Evolutionary conservation across 2,113 vertebrate species (phyloP).

Genomic region (Tychaedon coryphoeus): DNA sequence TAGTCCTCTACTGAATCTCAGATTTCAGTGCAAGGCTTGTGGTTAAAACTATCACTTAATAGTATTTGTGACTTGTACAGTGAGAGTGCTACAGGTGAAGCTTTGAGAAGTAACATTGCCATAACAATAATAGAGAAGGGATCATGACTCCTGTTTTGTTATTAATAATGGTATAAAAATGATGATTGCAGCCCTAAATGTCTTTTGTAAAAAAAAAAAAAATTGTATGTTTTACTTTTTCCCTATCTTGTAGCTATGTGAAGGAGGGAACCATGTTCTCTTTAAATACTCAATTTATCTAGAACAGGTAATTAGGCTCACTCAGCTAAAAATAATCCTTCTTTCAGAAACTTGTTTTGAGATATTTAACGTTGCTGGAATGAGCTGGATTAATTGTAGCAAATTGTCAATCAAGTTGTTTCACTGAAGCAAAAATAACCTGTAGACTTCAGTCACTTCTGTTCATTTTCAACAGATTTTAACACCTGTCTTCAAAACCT

Average conservation of each 20-base stretch:
- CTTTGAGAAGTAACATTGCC: neutral
- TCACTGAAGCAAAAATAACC: slow-evolving; percentile 10
- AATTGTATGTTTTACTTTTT: neutral
- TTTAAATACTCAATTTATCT: neutral
- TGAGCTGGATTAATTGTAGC: slow-evolving; percentile 7
- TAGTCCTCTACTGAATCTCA: neutral
- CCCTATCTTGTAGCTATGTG: neutral
- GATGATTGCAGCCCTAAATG: neutral
- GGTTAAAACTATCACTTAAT: neutral
- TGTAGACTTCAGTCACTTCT: neutral
- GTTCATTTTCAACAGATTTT: neutral
- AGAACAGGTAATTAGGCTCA: neutral
- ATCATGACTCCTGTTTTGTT: neutral
- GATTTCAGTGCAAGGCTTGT: neutral
- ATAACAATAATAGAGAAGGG: neutral
- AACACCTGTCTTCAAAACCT: neutral
- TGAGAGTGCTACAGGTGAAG: neutral
- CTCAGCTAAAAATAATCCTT: neutral
- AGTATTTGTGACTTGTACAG: neutral
- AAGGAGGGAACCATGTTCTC: neutral
- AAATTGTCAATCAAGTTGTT: slow-evolving; percentile 10
- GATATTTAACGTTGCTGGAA: neutral
- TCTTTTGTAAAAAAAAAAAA: neutral
- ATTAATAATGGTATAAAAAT: neutral
- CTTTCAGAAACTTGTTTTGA: slow-evolving; percentile 32